Evolutionary conservation across 2,888 invertebrate species (phyloP).

Genomic region (Nasonovia ribisnigri): DNA sequence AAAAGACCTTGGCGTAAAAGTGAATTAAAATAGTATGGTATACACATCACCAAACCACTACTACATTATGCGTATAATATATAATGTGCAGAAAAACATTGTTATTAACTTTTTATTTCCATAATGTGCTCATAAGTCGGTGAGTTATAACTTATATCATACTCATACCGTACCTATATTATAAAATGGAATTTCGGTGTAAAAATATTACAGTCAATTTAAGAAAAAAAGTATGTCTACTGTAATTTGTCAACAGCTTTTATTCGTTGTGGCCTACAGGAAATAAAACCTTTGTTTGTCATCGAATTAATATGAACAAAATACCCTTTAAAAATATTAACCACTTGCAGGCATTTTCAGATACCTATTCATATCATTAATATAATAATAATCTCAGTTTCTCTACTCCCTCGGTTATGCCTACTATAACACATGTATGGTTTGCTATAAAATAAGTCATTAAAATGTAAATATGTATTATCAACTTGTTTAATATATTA

Average conservation of each 20-base stretch:
- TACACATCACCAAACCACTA: neutral
- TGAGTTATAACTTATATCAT: neutral
- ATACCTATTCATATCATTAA: neutral
- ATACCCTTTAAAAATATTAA: neutral
- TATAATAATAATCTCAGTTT: neutral
- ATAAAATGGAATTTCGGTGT: neutral
- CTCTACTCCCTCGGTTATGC: neutral
- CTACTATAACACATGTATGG: neutral
- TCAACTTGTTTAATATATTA: neutral
- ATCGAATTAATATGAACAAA: neutral
- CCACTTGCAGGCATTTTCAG: neutral
- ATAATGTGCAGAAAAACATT: neutral
- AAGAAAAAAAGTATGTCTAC: neutral
- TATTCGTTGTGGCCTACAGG: neutral
- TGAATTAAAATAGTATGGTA: conserved; percentile 11
- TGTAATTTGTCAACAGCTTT: neutral
- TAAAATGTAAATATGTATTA: neutral
- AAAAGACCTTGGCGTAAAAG: conserved; percentile 41
- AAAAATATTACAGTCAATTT: no score
- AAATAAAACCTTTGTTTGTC: neutral
- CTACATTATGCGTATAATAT: no score
- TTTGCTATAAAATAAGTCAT: neutral
- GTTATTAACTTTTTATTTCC: neutral
- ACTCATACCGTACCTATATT: neutral
- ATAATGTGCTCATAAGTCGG: neutral